Percentiles rank a stretch among this genome's conserved stretches.
phyloP scores from a whole-genome alignment of 1,140 invertebrate species.

The Phenacoccus solenopsis region DNA sequence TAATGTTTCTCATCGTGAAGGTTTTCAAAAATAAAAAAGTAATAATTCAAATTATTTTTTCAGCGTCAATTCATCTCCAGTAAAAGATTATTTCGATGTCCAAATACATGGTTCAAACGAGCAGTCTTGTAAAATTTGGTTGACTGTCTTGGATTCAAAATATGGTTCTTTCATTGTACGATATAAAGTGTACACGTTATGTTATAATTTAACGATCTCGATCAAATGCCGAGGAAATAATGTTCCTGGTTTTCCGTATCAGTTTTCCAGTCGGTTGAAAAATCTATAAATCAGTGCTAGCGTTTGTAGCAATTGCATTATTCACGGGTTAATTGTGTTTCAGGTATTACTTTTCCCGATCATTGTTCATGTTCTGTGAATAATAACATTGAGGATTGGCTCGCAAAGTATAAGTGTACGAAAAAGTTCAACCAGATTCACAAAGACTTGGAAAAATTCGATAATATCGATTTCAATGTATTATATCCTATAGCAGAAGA shows the following conservation, averaged over 20 bases:
- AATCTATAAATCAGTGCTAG: too few species aligned
- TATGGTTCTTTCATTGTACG: slow-evolving; percentile 77
- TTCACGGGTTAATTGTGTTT: too few species aligned
- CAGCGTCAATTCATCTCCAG: slow-evolving; percentile 23
- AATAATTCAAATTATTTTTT: slow-evolving; percentile 21
- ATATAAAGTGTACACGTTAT: slow-evolving; percentile 66
- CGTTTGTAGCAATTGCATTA: too few species aligned
- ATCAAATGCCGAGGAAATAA: slow-evolving; percentile 48
- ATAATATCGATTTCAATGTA: slow-evolving; percentile 54
- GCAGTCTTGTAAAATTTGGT: slow-evolving; percentile 50
- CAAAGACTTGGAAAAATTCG: slow-evolving; percentile 57
- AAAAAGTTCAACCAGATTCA: slow-evolving; percentile 54
- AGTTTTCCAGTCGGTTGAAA: not conserved
- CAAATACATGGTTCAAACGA: slow-evolving; percentile 42
- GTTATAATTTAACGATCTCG: slow-evolving; percentile 53
- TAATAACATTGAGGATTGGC: slow-evolving; percentile 48
- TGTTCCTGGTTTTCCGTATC: not conserved
- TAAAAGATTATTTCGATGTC: slow-evolving; percentile 34
- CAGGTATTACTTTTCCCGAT: slow-evolving; percentile 61
- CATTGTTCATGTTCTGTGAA: slow-evolving; percentile 67
- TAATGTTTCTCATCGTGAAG: not conserved
- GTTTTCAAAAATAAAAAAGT: not conserved
- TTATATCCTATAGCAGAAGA: slow-evolving; percentile 48
- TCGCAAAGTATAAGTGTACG: slow-evolving; percentile 53
- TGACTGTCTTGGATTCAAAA: slow-evolving; percentile 63